Percentiles rank a stretch among this genome's conserved stretches.
Evolutionary conservation across 2,797 vertebrate genomes (phyloP).

Genomic region (Carcharodon carcharias): DNA sequence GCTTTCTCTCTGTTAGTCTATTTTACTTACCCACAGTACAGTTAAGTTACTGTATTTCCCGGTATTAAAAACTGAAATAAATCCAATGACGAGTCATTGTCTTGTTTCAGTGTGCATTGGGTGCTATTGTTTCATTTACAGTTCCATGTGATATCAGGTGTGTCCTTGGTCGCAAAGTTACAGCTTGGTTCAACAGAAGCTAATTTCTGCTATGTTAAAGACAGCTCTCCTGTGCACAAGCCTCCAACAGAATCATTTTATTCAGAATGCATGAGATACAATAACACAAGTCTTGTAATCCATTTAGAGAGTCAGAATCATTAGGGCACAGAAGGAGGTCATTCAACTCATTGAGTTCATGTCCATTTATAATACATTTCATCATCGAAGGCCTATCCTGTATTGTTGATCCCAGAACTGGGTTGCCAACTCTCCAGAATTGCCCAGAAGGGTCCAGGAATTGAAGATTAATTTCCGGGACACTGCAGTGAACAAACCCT

Average conservation of each 20-base stretch:
- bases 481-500: too few relatives aligned
- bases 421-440: too few relatives aligned
- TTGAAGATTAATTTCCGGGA: too few relatives aligned
- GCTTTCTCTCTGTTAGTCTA: neutral
- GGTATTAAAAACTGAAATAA: constrained; percentile 26
- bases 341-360: too few relatives aligned
- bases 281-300: too few relatives aligned
- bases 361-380: too few relatives aligned
- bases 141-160: too few relatives aligned
- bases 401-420: too few relatives aligned
- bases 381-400: too few relatives aligned
- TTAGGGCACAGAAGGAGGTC: too few relatives aligned
- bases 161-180: neutral
- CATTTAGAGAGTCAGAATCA: too few relatives aligned
- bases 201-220: neutral
- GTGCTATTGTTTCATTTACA: neutral
- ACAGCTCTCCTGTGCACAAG: neutral
- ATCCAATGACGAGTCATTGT: neutral
- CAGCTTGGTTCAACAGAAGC: neutral
- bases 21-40: neutral
- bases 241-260: neutral
- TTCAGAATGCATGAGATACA: neutral
- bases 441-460: too few relatives aligned
- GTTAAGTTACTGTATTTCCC: neutral
- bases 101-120: neutral